Evolutionary conservation across 1,140 invertebrate genomes (phyloP).

Genomic region (Papilio aristodemus): DNA sequence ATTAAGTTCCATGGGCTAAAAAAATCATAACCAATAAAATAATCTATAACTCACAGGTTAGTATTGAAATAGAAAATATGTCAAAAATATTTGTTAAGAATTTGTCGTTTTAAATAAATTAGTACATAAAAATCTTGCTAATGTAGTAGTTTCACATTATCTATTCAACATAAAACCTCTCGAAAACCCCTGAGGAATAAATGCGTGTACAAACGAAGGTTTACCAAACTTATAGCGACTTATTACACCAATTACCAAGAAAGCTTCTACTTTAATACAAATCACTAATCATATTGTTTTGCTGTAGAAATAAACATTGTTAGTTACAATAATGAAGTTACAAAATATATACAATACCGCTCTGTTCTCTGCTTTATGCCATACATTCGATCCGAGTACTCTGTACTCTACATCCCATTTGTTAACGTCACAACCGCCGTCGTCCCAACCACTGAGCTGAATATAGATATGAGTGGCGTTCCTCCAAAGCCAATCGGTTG

Average conservation of each 20-base stretch:
- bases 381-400: conserved; percentile 59
- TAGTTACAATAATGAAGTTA: neutral
- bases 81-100: too few species aligned
- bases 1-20: conserved; percentile 55
- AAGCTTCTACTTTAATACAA: too few species aligned
- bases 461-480: conserved; percentile 74
- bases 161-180: too few species aligned
- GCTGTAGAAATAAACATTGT: neutral
- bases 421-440: conserved; percentile 73
- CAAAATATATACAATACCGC: conserved; percentile 44
- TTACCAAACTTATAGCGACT: too few species aligned
- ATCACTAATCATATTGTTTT: too few species aligned
- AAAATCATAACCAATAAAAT: neutral
- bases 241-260: too few species aligned
- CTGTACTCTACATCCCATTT: conserved; percentile 76
- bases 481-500: conserved; percentile 76
- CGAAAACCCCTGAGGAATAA: too few species aligned
- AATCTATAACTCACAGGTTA: neutral
- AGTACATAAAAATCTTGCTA: too few species aligned
- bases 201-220: too few species aligned
- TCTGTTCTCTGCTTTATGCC: conserved; percentile 70
- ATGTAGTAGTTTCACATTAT: too few species aligned
- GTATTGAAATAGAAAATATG: neutral
- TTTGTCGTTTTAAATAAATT: too few species aligned
- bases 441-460: conserved; percentile 74